A percentile compares a stretch with the other conserved stretches of the same genome.
Evolutionary conservation across 2,888 invertebrate species (phyloP).

Genomic region (Andrena hattorfiana): DNA sequence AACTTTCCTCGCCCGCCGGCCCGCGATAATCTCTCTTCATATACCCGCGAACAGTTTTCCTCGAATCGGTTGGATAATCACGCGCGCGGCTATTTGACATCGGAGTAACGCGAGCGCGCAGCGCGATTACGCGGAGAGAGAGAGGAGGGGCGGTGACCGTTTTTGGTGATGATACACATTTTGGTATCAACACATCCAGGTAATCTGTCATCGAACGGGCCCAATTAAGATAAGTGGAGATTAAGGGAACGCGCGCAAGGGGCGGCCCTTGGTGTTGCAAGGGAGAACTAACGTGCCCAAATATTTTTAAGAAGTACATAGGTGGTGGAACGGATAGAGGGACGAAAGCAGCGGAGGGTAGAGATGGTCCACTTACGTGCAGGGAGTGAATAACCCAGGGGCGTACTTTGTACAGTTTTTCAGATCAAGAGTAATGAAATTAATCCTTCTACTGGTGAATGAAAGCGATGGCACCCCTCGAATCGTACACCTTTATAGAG

Average conservation of each 20-base stretch:
- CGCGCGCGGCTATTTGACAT: constrained; percentile 18
- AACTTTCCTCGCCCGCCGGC: neutral
- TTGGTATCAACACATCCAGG: constrained; percentile 32
- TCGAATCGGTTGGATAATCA: constrained; percentile 23
- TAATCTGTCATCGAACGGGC: constrained; percentile 35
- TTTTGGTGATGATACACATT: constrained; percentile 23
- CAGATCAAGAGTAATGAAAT: too few species aligned
- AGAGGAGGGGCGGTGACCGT: constrained; percentile 38
- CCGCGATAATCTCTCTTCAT: neutral
- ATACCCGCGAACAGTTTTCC: constrained; percentile 16
- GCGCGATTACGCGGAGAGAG: constrained; percentile 19
- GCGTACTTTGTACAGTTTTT: neutral
- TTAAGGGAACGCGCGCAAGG: neutral
- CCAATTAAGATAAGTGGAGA: constrained; percentile 58
- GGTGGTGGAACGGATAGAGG: neutral
- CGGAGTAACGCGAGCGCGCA: constrained; percentile 15
- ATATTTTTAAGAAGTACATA: neutral
- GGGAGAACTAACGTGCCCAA: neutral
- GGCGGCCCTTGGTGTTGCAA: neutral
- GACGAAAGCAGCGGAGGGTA: neutral
- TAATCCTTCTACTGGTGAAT: too few species aligned
- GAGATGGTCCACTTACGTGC: neutral
- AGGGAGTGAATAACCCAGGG: neutral
- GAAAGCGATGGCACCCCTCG: neutral
- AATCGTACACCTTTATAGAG: neutral